These are phyloP conservation scores for Dryocosmus kuriphilus DNA, from an alignment of 2,888 invertebrate genomes.

Conservation along the genomic window DNA sequence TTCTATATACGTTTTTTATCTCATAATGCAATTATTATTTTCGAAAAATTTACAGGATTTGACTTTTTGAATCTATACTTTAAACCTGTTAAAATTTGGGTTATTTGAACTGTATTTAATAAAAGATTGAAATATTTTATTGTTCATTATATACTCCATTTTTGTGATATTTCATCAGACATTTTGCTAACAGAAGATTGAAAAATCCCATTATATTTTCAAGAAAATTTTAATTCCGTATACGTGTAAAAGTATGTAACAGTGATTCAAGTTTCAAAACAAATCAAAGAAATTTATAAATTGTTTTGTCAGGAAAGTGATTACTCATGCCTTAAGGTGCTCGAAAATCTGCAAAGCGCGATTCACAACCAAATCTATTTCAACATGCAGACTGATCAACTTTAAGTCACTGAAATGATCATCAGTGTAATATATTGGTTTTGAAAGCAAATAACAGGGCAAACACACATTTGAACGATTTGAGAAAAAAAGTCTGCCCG, in stretches of 20 bases:
- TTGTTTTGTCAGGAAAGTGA: conserved; percentile 23
- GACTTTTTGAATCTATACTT: not conserved
- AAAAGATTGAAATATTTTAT: not conserved
- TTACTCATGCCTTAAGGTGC: not conserved
- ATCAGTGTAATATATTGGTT: not conserved
- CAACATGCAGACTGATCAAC: not conserved
- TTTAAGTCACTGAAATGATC: not conserved
- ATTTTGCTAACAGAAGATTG: not conserved
- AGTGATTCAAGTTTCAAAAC: not conserved
- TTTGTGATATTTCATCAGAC: too few species aligned
- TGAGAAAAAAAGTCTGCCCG: too few species aligned
- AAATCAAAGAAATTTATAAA: not conserved
- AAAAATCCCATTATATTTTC: not conserved
- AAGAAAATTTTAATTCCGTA: not conserved
- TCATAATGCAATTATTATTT: not conserved
- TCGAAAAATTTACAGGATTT: not conserved
- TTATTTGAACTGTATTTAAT: not conserved
- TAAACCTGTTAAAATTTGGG: not conserved
- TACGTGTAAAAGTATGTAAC: not conserved
- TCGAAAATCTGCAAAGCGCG: not conserved
- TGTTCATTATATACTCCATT: too few species aligned
- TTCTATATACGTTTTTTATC: too few species aligned
- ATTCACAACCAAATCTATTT: not conserved
- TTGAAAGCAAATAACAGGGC: not conserved
- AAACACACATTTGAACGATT: too few species aligned